Evolutionary conservation across 2,888 invertebrate genomes (phyloP).

Genomic region (Plebejus argus): DNA sequence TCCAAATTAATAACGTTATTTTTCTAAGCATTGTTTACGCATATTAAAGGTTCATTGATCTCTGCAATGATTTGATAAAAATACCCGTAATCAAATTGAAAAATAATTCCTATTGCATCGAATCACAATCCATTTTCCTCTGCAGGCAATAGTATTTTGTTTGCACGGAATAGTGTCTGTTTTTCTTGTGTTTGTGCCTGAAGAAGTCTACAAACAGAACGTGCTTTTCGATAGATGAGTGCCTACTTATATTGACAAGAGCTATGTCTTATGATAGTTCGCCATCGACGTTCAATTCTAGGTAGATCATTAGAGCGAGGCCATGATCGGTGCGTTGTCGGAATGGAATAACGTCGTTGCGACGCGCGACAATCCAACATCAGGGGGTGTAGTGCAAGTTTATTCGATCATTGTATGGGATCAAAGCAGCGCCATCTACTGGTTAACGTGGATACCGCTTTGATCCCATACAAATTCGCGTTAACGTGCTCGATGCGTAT

Average conservation of each 20-base stretch:
- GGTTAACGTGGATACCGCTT: too few relatives aligned
- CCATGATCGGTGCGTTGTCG: not conserved
- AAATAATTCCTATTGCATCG: not conserved
- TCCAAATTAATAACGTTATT: not conserved
- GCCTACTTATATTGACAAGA: constrained; percentile 58
- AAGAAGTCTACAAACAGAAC: constrained; percentile 72
- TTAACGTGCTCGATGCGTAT: too few relatives aligned
- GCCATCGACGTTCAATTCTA: constrained; percentile 26
- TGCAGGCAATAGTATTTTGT: constrained; percentile 21
- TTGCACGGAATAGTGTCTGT: constrained; percentile 54
- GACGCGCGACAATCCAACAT: too few relatives aligned
- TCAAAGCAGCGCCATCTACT: too few relatives aligned
- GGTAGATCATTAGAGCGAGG: constrained; percentile 5
- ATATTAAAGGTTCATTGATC: constrained; percentile 19
- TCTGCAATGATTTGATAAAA: constrained; percentile 16
- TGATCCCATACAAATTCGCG: too few relatives aligned
- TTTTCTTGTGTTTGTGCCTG: constrained; percentile 75
- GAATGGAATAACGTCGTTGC: not conserved
- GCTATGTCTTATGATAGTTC: constrained; percentile 63
- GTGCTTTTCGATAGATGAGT: constrained; percentile 50
- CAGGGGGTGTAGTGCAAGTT: too few relatives aligned
- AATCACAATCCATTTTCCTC: constrained; percentile 26
- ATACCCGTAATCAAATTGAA: not conserved
- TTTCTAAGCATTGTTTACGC: not conserved
- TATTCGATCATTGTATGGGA: too few relatives aligned